Conservation (phyloP, 2,888 invertebrate species). For the Terebella lapidaria region DNA sequence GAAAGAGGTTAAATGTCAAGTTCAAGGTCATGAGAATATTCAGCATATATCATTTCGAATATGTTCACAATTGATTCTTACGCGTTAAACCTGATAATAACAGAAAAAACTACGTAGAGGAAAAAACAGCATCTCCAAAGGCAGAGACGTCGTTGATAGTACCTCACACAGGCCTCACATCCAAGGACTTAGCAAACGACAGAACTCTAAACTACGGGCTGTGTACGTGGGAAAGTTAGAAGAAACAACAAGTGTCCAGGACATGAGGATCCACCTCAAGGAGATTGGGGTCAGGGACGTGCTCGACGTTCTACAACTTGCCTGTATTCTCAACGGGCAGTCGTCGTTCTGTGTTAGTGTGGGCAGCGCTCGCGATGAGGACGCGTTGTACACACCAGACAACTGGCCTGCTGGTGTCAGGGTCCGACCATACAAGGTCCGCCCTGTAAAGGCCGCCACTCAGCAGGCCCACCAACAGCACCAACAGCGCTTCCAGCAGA, state of each 20-base stretch:
- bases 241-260: background rate
- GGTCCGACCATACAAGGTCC: background rate
- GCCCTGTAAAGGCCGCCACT: background rate
- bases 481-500: background rate
- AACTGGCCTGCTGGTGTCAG: background rate
- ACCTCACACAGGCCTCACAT: no score
- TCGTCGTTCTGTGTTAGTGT: background rate
- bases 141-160: no score
- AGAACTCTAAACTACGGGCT: background rate
- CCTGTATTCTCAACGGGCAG: background rate
- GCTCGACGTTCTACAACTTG: background rate
- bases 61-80: no score
- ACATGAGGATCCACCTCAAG: background rate
- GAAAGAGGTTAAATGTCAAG: no score
- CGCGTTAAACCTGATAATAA: no score
- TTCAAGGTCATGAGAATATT: no score
- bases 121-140: no score
- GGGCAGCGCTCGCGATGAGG: no score
- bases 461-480: background rate
- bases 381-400: no score
- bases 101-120: no score
- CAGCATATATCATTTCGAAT: no score
- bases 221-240: background rate
- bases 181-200: no score
- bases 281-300: background rate